A percentile compares a stretch with the other conserved stretches of the same genome.
Evolutionary conservation across 2,888 invertebrate genomes (phyloP).

Genomic region (Antheraea yamamai): DNA sequence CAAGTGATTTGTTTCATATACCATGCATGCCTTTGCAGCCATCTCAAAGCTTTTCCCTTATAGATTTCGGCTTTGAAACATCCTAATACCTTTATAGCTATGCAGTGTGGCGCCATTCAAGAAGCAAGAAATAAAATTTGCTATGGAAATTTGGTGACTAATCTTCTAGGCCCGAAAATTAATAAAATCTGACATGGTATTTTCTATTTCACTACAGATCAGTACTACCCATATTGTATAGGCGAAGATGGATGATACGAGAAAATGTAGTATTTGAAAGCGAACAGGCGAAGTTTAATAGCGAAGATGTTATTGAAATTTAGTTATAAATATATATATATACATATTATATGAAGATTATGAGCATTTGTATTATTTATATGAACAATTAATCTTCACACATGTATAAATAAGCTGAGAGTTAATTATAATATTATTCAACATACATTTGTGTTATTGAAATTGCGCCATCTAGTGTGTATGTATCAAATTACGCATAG

Average conservation of each 20-base stretch:
- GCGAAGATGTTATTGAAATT: not conserved
- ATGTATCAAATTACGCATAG: not conserved
- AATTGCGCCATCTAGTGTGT: not conserved
- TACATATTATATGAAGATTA: too few relatives aligned
- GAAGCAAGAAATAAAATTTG: not conserved
- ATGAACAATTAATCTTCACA: not conserved
- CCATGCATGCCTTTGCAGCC: constrained; percentile 1
- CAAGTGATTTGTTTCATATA: not conserved
- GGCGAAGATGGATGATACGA: not conserved
- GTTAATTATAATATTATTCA: not conserved
- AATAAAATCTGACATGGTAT: not conserved
- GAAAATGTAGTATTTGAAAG: not conserved
- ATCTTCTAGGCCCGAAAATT: not conserved
- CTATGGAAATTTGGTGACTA: not conserved
- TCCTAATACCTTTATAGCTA: not conserved
- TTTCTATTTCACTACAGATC: not conserved
- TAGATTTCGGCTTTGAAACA: constrained; percentile 5
- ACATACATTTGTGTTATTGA: not conserved
- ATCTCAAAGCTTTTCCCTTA: not conserved
- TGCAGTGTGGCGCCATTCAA: not conserved
- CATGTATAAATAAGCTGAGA: not conserved
- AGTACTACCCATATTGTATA: not conserved
- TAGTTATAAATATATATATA: not conserved
- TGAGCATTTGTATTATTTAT: too few relatives aligned
- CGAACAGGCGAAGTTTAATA: not conserved